Base-by-base conservation (phyloP, 2,888 invertebrate species). In the Pherbina coryleti region DNA sequence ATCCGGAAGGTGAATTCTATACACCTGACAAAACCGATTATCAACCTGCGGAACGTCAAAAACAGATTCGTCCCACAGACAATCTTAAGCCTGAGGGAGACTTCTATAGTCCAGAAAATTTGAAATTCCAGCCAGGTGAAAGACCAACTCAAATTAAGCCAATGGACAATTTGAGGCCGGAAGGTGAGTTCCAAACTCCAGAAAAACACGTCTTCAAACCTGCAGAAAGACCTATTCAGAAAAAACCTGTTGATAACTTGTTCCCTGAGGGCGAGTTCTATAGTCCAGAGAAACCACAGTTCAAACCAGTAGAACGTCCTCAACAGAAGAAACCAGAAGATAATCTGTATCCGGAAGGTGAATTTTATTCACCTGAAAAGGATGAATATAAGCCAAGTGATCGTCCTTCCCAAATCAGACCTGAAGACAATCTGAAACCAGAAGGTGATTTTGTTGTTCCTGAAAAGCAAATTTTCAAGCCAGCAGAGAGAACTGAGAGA, bases 251-350 rank as follows among this genome's bases (percentile, higher is more conserved):
- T 34, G 93, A 93, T 80, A 93, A 93, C 82, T 86, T 93, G 0
- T 89, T 85, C 77, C 91, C 91, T 1, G 93, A 93, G 86, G 93
- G 93, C 3, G 91, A 92, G 0, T 92, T 92, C 79, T 91, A 92
- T 66, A 85, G 85, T 64, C 90, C 90, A 0, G 90, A 90, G 22
- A 89, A 87, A 76, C 89, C 77, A 82, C 87, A 76, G 76, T 83
- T 82, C 76, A 73, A 81, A 44, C 89, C 90, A 1, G 87, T 84
- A 0, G 90, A 90, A 78, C 82, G 90, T 14, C 85, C 84, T 2
- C 62, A 9, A 49, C 91, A 89, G 78, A 86, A 90, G 3, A 89
- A 86, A 78, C 91, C 91, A 1, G 90, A 90, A 82, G 90, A 91
- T 81, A 93, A 93, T 83, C 85, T 92, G 14, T 90, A 22, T 81